Base-by-base conservation (phyloP, 2,113 vertebrate genomes). In the Hippoglossus stenolepis region DNA sequence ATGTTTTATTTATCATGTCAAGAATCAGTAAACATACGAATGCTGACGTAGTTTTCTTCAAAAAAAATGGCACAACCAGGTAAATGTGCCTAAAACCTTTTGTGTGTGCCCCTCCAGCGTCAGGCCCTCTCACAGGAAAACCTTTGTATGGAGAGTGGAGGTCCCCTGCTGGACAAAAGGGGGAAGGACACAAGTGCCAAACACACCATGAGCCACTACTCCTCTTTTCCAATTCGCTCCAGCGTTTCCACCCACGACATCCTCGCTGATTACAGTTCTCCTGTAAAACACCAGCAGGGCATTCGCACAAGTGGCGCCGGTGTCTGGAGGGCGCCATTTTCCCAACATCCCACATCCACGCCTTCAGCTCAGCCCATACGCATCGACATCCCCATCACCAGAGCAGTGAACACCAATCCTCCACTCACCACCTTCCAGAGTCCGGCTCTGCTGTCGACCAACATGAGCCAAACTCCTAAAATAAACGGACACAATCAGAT, bases 61-160 rank as follows among this genome's bases (percentile, higher is more conserved):
- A 58, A 40, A 71, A 58, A 4, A 40, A 40, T 0, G 2, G 15
- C 6, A 17, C 13, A 49, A 49, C 15, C 45, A 18, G 31, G 6
- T 31, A 0, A 57, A 1, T 43, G 31, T 31, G 6, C 6, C 31
- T 31, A 14, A 53, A 68, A 45, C 59, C 31, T 43, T 43, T 60
- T 80, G 0, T 47, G 57, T 78, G 0, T 73, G 31, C 76, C 77
- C 70, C 65, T 31, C 2, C 70, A 99, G 97, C 95, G 95, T 7
- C 94, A 92, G 20, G 92, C 96, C 53, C 93, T 91, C 71, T 98
- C 97, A 47, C 96, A 98, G 75, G 97, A 98, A 53, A 95, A 97
- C 74, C 85, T 98, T 24, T 79, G 94, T 57, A 79, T 95, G 76
- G 94, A 96, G 23, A 82, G 79, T 53, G 90, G 77, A 70, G 87